Conservation (phyloP, 2,797 vertebrate genomes). For the Urosaurus nigricauda region DNA sequence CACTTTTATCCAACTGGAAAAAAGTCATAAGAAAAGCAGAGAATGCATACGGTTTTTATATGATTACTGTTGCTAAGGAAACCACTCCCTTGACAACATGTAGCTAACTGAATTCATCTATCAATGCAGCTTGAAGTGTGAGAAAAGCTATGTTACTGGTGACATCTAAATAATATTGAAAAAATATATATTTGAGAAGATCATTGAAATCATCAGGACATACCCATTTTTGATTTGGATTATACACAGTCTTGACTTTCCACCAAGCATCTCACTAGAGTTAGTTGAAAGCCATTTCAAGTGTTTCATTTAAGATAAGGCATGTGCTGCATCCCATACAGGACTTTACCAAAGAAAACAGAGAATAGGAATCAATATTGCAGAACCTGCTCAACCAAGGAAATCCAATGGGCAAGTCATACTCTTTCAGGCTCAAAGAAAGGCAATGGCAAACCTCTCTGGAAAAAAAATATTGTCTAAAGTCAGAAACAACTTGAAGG, state of each 20-base stretch:
- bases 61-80: conserved; percentile 61
- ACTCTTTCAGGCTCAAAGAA: too few species aligned
- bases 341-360: neutral
- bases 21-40: neutral
- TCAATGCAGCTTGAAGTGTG: neutral
- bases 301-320: neutral
- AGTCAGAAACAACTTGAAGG: too few species aligned
- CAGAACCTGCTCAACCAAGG: too few species aligned
- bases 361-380: too few species aligned
- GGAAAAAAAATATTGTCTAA: too few species aligned
- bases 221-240: neutral
- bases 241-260: neutral
- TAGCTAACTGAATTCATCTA: neutral
- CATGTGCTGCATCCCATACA: neutral
- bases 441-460: too few species aligned
- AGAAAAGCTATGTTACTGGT: conserved; percentile 6
- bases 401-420: too few species aligned
- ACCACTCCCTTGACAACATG: conserved; percentile 41
- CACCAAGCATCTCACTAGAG: neutral
- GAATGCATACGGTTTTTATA: conserved; percentile 19
- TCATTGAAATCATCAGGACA: neutral
- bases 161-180: conserved; percentile 34
- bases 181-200: conserved; percentile 20
- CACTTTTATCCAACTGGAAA: neutral
- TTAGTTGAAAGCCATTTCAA: neutral